Evolutionary conservation across 2,888 invertebrate species (phyloP).

Genomic region (Lithophane semibrunnea): DNA sequence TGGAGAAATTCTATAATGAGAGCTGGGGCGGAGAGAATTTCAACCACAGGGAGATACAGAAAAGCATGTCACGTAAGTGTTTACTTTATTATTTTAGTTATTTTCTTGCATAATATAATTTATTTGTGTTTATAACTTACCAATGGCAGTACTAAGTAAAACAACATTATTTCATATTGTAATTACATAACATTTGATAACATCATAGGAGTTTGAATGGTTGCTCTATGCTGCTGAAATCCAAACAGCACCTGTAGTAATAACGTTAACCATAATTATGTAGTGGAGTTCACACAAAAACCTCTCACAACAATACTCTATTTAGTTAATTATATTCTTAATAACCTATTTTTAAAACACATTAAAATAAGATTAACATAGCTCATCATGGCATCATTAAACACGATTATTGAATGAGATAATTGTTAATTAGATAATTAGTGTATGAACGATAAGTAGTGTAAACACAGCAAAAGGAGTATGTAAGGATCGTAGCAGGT

Average conservation of each 20-base stretch:
- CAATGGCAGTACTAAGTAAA: background rate
- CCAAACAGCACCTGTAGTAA: background rate
- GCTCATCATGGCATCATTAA: background rate
- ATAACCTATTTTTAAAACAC: background rate
- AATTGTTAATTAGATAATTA: background rate
- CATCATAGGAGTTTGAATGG: background rate
- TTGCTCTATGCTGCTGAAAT: background rate
- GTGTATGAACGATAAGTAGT: no score
- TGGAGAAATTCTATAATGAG: conserved; percentile 92
- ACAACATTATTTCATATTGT: background rate
- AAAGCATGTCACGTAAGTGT: conserved; percentile 92
- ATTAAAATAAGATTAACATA: conserved; percentile 1
- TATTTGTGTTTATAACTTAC: background rate
- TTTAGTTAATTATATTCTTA: background rate
- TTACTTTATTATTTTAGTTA: background rate
- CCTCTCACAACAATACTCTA: background rate
- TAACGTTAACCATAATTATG: background rate
- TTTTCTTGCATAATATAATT: background rate
- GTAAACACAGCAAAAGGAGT: background rate
- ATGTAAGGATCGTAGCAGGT: background rate
- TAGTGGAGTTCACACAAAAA: background rate
- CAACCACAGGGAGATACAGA: conserved; percentile 90
- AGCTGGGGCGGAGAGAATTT: conserved; percentile 92
- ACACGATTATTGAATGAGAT: background rate
- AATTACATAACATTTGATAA: background rate